These are phyloP conservation scores for Pseudopodoces humilis DNA, from an alignment of 2,113 vertebrate genomes.

Conservation along the genomic window DNA sequence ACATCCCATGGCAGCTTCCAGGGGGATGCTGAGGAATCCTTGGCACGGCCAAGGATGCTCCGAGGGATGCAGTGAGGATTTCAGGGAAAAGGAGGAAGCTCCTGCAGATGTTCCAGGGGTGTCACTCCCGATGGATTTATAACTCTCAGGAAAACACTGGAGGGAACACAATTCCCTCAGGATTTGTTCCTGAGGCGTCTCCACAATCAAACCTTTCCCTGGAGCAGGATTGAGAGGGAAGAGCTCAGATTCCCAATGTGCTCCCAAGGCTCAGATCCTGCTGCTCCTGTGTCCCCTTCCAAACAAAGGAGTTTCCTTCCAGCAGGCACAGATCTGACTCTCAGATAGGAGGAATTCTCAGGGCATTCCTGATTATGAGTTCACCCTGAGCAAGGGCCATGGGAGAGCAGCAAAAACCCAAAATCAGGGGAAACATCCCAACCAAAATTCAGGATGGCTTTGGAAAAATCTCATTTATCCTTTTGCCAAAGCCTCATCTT, in stretches of 20 bases:
- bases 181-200: background rate
- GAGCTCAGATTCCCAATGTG: background rate
- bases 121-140: background rate
- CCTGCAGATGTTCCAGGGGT: background rate
- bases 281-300: background rate
- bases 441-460: background rate
- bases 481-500: background rate
- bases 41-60: background rate
- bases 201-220: background rate
- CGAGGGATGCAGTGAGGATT: background rate
- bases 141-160: background rate
- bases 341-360: background rate
- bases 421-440: background rate
- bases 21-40: background rate
- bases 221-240: background rate
- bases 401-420: background rate
- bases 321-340: background rate
- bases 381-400: accelerated
- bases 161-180: background rate
- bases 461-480: background rate
- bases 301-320: background rate
- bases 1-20: background rate
- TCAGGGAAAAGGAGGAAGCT: background rate
- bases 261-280: background rate
- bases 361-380: background rate